These are phyloP conservation scores for Epizoanthus illoricatus DNA, from an alignment of 92 coral and sea anemone species.

Conservation along the genomic window DNA sequence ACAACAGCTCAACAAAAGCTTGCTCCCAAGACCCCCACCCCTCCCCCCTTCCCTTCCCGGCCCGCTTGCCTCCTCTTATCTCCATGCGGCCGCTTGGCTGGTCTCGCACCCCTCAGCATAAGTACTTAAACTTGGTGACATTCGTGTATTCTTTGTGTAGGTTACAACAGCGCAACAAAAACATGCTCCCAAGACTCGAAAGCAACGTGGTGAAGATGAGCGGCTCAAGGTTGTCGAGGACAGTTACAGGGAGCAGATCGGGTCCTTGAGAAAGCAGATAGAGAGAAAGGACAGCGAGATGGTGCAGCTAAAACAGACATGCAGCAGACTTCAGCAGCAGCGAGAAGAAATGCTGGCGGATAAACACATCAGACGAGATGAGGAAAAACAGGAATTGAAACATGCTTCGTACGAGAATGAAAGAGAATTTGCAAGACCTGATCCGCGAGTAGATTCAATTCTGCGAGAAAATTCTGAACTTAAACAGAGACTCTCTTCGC, in stretches of 20 bases:
- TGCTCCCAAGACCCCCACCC: no score
- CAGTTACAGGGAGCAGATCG: slow-evolving; percentile 46
- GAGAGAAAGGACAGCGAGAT: slow-evolving; percentile 74
- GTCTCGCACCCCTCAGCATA: no score
- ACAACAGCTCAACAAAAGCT: no score
- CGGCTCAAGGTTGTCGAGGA: slow-evolving; percentile 30
- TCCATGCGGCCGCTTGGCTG: not conserved
- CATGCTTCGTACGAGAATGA: slow-evolving; percentile 8
- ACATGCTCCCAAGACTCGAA: slow-evolving; percentile 34
- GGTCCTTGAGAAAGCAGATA: slow-evolving; percentile 55
- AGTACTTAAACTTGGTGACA: not conserved
- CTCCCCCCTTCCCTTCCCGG: not conserved
- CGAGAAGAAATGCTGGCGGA: slow-evolving; percentile 78
- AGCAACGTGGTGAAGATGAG: slow-evolving; percentile 40
- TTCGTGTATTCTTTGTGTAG: slow-evolving; percentile 16
- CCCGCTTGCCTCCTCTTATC: not conserved
- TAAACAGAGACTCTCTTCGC: slow-evolving; percentile 66
- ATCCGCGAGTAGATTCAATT: slow-evolving; percentile 56
- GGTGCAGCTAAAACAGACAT: slow-evolving; percentile 68
- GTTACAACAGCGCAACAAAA: slow-evolving; percentile 28
- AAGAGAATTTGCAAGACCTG: slow-evolving; percentile 41
- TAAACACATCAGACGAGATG: slow-evolving; percentile 49
- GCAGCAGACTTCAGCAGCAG: slow-evolving; percentile 74
- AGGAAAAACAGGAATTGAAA: slow-evolving; percentile 20
- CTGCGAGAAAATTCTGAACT: slow-evolving; percentile 67